A percentile compares a stretch with the other conserved stretches of the same genome.
phyloP scores from a whole-genome alignment of 2,888 invertebrate genomes.

The Hydraecia micacea region DNA sequence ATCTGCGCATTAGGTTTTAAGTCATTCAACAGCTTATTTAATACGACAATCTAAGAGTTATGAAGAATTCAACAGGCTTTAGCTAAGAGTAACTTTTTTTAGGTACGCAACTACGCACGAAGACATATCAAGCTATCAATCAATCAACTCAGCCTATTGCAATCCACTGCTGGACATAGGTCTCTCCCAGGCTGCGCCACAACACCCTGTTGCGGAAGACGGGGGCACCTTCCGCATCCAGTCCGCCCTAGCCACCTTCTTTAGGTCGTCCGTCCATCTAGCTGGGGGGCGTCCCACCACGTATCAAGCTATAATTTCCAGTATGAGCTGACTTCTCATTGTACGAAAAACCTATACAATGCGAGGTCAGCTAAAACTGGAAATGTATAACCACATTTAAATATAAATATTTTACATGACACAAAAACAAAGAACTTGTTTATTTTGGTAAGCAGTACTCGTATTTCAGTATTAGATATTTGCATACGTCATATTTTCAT shows the following conservation, averaged over 20 bases:
- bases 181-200: no score
- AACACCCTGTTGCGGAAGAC: no score
- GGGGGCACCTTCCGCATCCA: no score
- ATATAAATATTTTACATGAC: conserved; percentile 13
- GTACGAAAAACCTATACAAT: not conserved
- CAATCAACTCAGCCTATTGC: no score
- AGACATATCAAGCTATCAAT: not conserved
- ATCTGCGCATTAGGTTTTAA: conserved; percentile 20
- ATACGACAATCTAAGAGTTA: conserved; percentile 5
- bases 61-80: not conserved
- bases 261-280: no score
- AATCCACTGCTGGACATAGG: no score
- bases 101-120: not conserved
- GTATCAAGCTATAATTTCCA: not conserved
- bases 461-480: conserved; percentile 26
- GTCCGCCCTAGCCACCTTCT: no score
- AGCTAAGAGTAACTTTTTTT: not conserved
- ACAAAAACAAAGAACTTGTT: not conserved
- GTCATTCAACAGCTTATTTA: not conserved
- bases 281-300: no score
- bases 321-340: not conserved
- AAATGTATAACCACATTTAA: not conserved
- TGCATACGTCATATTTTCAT: conserved; percentile 23
- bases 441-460: conserved; percentile 18
- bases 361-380: not conserved